phyloP scores from a whole-genome alignment of 2,888 invertebrate species.

The Orgyia antiqua region DNA sequence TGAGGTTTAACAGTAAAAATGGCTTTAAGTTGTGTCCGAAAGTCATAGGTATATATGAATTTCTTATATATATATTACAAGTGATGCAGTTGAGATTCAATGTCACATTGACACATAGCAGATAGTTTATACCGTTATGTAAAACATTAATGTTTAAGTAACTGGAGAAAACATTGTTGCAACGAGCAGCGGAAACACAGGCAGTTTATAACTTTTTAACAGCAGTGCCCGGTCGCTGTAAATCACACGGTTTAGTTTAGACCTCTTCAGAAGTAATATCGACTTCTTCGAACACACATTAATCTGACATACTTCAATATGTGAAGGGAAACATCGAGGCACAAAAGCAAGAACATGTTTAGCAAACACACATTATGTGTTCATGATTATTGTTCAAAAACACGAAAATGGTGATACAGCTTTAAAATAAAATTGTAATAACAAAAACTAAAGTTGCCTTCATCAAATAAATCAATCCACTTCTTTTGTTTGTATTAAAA shows the following conservation, averaged over 20 bases:
- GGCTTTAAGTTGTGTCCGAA: too few relatives aligned
- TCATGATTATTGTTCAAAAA: constrained; percentile 14
- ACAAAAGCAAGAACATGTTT: constrained; percentile 51
- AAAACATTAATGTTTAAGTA: constrained; percentile 10
- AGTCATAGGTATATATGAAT: too few relatives aligned
- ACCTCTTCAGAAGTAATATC: constrained; percentile 73
- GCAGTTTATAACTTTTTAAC: constrained; percentile 77
- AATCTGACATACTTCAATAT: constrained; percentile 72
- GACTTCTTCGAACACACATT: constrained; percentile 75
- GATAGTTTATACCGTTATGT: neutral
- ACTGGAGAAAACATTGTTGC: constrained; percentile 61
- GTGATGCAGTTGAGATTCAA: too few relatives aligned
- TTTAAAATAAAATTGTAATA: constrained; percentile 20
- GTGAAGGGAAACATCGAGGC: constrained; percentile 60
- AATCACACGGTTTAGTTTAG: constrained; percentile 69
- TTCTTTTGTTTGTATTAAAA: too few relatives aligned
- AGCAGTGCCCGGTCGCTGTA: constrained; percentile 62
- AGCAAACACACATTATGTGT: constrained; percentile 40
- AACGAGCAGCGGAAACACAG: constrained; percentile 64
- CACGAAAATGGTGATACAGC: constrained; percentile 9
- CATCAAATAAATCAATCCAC: too few relatives aligned
- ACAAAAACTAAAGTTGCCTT: constrained; percentile 20
- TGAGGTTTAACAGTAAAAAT: too few relatives aligned
- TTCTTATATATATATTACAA: too few relatives aligned
- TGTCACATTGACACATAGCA: too few relatives aligned